These are phyloP conservation scores for Deroplatys truncata DNA, from an alignment of 2,888 invertebrate species.

Conservation along the genomic window DNA sequence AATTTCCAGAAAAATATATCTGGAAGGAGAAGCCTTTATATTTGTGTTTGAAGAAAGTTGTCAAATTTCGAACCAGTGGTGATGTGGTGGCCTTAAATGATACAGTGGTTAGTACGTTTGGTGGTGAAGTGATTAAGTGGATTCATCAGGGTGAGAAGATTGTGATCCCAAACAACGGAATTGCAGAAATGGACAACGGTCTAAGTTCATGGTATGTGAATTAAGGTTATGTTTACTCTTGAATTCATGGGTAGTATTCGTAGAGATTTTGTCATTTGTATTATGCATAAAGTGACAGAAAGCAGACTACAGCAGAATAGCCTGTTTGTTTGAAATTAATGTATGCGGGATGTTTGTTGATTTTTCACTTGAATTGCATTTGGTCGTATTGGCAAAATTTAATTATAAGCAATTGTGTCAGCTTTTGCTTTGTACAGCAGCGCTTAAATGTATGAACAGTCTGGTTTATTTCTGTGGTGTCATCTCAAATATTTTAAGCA, in stretches of 20 bases:
- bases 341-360: too few relatives aligned
- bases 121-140: constrained; percentile 35
- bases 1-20: constrained; percentile 26
- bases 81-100: constrained; percentile 18
- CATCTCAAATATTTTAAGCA: too few relatives aligned
- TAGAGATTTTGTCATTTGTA: neutral
- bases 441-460: too few relatives aligned
- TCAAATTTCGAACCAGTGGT: constrained; percentile 17
- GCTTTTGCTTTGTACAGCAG: too few relatives aligned
- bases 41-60: constrained; percentile 17
- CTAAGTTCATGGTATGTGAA: neutral
- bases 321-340: too few relatives aligned
- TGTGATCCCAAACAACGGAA: constrained; percentile 20
- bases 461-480: too few relatives aligned
- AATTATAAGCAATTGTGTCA: too few relatives aligned
- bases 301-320: too few relatives aligned
- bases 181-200: neutral
- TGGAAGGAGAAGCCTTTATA: constrained; percentile 7
- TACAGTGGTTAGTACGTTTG: constrained; percentile 28
- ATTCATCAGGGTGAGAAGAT: constrained; percentile 33
- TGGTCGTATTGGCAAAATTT: too few relatives aligned
- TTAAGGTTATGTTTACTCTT: neutral
- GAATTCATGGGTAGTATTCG: neutral
- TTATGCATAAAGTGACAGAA: neutral
- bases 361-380: too few relatives aligned